Base-by-base conservation (phyloP, 1,140 invertebrate genomes). In the Ips nitidus region DNA sequence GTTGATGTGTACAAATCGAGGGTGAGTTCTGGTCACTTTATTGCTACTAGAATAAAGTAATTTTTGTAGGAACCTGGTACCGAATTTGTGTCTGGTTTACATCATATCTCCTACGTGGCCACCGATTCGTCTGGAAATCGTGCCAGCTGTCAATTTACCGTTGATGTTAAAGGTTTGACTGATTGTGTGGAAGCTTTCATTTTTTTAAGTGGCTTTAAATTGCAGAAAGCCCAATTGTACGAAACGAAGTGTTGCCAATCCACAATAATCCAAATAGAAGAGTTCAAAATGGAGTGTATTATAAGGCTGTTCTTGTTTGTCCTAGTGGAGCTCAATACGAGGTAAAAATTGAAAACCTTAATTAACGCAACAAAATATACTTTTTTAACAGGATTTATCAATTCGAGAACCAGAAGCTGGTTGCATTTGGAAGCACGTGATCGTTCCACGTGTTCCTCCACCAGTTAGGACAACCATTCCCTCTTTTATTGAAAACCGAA, bases 61-160 rank as follows among this genome's bases (percentile, higher is more conserved):
- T 22, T 22, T 22, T 22, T 55, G 73, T 47, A 88, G 86, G 82
- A 85, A 71, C 85, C 88, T 41, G 88, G 88, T 59, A 82, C 86
- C 64, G 72, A 82, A 61, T 85, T 90, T 74, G 81, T 83, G 45
- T 75, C 79, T 41, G 88, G 88, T 5, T 75, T 84, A 66, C 87
- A 90, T 77, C 82, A 84, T 58, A 82, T 90, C 37, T 85, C 82
- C 70, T 90, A 89, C 75, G 82, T 88, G 63, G 88, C 86, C 45
- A 85, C 84, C 66, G 88, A 89, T 74, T 82, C 83, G 37, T 83
- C 87, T 63, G 88, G 86, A 68, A 84, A 85, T 77, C 83, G 81
- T 75, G 84, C 85, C 41, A 83, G 83, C 68, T 90, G 88, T 79
- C 84, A 83, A 75, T 89, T 90, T 78, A 84, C 83, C 4, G 82